Evolutionary conservation across 2,797 vertebrate species (phyloP), one percentile per base, ranked within the genome.

Genomic region (Cetoscarus ocellatus): DNA sequence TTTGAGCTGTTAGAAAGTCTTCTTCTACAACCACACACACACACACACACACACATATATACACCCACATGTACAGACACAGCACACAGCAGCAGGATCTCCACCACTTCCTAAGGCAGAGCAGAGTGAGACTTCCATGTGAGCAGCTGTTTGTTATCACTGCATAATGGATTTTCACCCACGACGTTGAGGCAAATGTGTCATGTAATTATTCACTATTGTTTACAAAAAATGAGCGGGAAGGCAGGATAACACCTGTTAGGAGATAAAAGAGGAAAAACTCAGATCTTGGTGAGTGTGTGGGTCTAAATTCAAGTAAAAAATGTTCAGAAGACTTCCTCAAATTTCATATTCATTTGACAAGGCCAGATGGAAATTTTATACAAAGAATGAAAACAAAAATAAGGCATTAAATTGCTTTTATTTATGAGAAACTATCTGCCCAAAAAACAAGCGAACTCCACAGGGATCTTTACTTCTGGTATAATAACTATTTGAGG

Each of bases 121-220:
- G 14, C 63, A 17, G 62, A 68, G 73, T 72, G 70, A 45, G 53
- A 72, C 35, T 59, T 67, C 43, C 69, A 83, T 67, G 75, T 4
- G 38, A 69, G 61, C 58, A 59, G 63, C 62, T 56, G 65, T 73
- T 87, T 84, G 74, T 86, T 88, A 88, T 84, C 86, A 75, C 85
- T 83, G 85, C 86, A 89, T 89, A 88, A 88, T 80, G 67, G 75
- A 19, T 61, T 85, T 85, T 77, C 87, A 84, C 77, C 81, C 82
- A 64, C 8, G 4, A 10, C 50, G 51, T 52, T 68, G 66, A 57
- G 72, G 42, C 13, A 36, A 61, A 77, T 42, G 55, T 83, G 65
- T 73, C 38, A 40, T 36, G 12, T 54, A 77, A 61, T 73, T 80
- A 71, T 72, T 75, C 47, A 17, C 35, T 63, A 77, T 47, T 51